A percentile compares a stretch with the other conserved stretches of the same genome.
These are phyloP conservation scores for Perodicticus potto DNA, from an alignment of 2,797 vertebrate species.

Conservation along the genomic window DNA sequence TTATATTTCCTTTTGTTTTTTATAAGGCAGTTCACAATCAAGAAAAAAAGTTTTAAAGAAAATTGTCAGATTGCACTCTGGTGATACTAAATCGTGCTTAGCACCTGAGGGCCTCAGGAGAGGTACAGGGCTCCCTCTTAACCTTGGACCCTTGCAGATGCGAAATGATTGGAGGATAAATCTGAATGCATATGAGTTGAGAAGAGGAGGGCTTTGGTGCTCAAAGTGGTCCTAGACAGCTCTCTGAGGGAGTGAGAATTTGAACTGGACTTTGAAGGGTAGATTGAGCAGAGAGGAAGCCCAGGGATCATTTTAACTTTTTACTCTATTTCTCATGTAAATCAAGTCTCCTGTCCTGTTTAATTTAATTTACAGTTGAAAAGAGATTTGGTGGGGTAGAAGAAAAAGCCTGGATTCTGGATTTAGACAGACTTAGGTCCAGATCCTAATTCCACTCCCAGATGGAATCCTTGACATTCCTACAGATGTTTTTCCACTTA, in stretches of 20 bases:
- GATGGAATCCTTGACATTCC: background rate
- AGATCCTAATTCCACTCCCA: background rate
- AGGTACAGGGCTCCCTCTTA: background rate
- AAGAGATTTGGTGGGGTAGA: background rate
- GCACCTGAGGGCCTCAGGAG: background rate
- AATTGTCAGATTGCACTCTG: background rate
- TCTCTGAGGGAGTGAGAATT: background rate
- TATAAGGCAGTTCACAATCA: background rate
- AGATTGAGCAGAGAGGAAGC: background rate
- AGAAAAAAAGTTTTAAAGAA: background rate
- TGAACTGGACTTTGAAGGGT: background rate
- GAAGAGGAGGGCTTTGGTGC: background rate
- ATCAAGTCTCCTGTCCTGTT: background rate
- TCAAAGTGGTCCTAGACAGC: background rate
- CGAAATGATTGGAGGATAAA: background rate
- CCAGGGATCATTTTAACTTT: background rate
- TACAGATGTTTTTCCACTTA: background rate
- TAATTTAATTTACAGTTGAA: background rate
- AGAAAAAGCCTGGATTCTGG: background rate
- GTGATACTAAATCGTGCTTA: background rate
- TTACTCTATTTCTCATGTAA: background rate
- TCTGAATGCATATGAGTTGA: background rate
- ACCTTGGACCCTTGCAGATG: background rate
- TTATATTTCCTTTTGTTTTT: constrained; percentile 15
- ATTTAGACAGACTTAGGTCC: background rate